A percentile compares a stretch with the other conserved stretches of the same genome.
phyloP scores from a whole-genome alignment of 2,797 vertebrate genomes.

The Atherinosoma microstoma region DNA sequence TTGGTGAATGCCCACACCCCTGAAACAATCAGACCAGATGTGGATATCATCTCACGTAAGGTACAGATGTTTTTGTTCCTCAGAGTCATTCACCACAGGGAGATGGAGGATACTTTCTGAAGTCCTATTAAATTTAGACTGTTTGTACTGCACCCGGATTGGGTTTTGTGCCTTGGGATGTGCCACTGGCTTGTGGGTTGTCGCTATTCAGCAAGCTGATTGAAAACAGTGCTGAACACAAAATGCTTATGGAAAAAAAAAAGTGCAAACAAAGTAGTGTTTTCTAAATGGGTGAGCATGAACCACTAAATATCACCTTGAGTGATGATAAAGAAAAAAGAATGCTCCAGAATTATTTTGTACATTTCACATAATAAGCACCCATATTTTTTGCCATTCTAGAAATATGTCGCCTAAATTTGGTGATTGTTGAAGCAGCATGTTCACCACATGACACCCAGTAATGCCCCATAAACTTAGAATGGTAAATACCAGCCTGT shows the following conservation, averaged over 20 bases:
- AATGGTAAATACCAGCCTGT: slow-evolving; percentile 13
- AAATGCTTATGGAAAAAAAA: slow-evolving; percentile 41
- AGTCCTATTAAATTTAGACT: slow-evolving; percentile 74
- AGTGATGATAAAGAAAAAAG: slow-evolving; percentile 31
- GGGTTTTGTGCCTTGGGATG: slow-evolving; percentile 63
- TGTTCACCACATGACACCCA: slow-evolving; percentile 31
- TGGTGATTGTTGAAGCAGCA: slow-evolving; percentile 22
- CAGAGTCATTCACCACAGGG: slow-evolving; percentile 57
- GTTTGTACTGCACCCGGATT: slow-evolving; percentile 72
- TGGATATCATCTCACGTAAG: slow-evolving; percentile 80
- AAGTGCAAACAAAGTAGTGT: slow-evolving; percentile 22
- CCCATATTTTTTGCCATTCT: slow-evolving; percentile 12
- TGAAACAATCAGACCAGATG: slow-evolving; percentile 81
- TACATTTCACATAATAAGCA: slow-evolving; percentile 44
- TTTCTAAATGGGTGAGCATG: slow-evolving; percentile 26
- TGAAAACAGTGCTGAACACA: slow-evolving; percentile 64
- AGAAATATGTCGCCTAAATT: slow-evolving; percentile 26
- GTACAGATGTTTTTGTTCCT: slow-evolving; percentile 78
- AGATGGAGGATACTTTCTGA: slow-evolving; percentile 68
- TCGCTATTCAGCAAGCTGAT: slow-evolving; percentile 62
- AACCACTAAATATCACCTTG: slow-evolving; percentile 47
- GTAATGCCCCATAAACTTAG: slow-evolving; percentile 31
- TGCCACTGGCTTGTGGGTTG: slow-evolving; percentile 68
- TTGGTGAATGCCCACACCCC: slow-evolving; percentile 74
- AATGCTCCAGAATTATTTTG: slow-evolving; percentile 21